Base-by-base conservation (phyloP, 2,888 invertebrate species). In the Eurois occulta region DNA sequence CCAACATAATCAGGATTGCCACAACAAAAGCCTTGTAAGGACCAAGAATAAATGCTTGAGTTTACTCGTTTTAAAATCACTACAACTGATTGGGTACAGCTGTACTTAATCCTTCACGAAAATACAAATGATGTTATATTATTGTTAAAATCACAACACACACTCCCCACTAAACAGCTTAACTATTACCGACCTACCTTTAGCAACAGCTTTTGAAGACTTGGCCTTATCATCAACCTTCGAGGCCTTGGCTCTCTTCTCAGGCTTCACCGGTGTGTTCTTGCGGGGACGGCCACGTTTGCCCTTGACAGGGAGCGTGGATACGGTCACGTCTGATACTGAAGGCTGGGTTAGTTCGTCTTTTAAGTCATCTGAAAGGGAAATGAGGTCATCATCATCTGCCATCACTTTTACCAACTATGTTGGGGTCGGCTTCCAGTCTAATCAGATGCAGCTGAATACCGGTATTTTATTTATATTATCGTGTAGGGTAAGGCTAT, bases 251-350 rank as follows among this genome's bases (percentile, higher is more conserved):
- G 78, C 11, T 11, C 87, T 78, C 72, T 90, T 95, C 75, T 93
- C 94, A 0, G 91, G 55, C 77, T 95, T 95, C 2, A 88, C 85
- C 0, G 87, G 80, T 0, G 89, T 67, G 13, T 81, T 87, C 88
- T 95, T 96, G 74, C 90, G 91, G 0, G 95, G 94, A 5, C 94
- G 83, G 0, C 94, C 95, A 0, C 93, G 87, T 68, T 94, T 94
- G 3, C 87, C 87, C 75, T 95, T 94, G 2, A 92, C 81, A 0
- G 95, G 92, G 1, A 94, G 80, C 0, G 93, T 80, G 21, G 75
- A 16, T 0, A 84, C 82, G 0, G 92, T 90, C 3, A 93, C 92
- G 6, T 92, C 92, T 0, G 94, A 91, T 0, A 88, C 88, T 0
- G 91, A 88, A 0, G 92, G 88, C 18, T 91, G 91, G 1, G 78